Percentiles rank a stretch among this genome's conserved stretches.
phyloP scores from a whole-genome alignment of 1,140 invertebrate species.

The Drosophila quadrilineata region DNA sequence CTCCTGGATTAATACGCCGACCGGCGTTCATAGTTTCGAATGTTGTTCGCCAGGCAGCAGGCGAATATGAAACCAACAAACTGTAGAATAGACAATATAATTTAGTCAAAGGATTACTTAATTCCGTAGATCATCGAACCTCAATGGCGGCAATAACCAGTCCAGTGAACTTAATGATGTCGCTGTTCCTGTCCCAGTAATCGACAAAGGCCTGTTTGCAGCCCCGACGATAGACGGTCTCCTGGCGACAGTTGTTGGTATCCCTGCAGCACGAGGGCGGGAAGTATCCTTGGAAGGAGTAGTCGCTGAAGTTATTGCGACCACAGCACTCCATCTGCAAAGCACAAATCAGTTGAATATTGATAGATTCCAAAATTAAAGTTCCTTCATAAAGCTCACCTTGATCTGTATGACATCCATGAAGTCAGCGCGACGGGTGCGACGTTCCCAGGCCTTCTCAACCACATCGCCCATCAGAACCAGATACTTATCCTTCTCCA shows the following conservation, averaged over 20 bases:
- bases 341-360: conserved; percentile 22
- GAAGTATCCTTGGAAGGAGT: conserved; percentile 66
- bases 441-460: conserved; percentile 68
- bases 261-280: conserved; percentile 81
- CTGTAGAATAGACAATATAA: conserved; percentile 83
- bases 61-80: conserved; percentile 94
- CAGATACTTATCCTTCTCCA: conserved; percentile 82
- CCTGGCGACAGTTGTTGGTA: conserved; percentile 79
- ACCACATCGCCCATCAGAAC: conserved; percentile 81
- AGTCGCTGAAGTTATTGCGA: conserved; percentile 82
- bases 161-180: conserved; percentile 85
- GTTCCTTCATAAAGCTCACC: conserved; percentile 35
- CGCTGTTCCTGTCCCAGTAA: conserved; percentile 82
- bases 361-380: not conserved
- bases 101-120: not conserved
- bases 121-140: too few species aligned
- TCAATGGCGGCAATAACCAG: conserved; percentile 87
- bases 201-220: conserved; percentile 81
- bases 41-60: conserved; percentile 93
- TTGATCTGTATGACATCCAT: conserved; percentile 82
- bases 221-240: conserved; percentile 81
- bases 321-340: conserved; percentile 86
- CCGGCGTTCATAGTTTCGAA: conserved; percentile 88
- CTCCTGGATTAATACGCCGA: conserved; percentile 83
- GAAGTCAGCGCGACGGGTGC: conserved; percentile 75